Evolutionary conservation across 2,888 invertebrate genomes (phyloP).

Genomic region (Apantesis nais): DNA sequence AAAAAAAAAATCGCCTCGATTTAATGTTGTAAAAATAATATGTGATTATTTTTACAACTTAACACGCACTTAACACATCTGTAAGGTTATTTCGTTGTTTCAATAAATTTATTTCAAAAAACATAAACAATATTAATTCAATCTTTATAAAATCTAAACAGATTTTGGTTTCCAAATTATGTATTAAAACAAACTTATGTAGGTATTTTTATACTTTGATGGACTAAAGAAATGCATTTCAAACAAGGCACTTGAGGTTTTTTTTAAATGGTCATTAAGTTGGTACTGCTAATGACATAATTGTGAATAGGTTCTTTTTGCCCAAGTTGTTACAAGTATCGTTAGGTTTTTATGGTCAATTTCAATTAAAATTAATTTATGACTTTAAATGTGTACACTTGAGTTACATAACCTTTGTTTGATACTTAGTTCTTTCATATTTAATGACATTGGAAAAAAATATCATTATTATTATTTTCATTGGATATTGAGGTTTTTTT

Average conservation of each 20-base stretch:
- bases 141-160: neutral
- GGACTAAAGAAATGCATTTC: neutral
- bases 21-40: neutral
- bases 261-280: conserved; percentile 15
- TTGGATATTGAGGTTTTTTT: no score
- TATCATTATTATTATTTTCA: neutral
- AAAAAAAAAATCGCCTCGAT: neutral
- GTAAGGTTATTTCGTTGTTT: neutral
- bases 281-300: conserved; percentile 23
- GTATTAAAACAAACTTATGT: no score
- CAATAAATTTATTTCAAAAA: no score
- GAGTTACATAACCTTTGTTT: neutral
- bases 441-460: neutral
- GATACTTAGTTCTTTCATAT: neutral
- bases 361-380: neutral
- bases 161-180: neutral
- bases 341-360: conserved; percentile 1
- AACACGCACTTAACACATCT: neutral
- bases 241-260: neutral
- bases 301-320: conserved; percentile 24
- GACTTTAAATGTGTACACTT: neutral
- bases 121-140: neutral
- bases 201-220: neutral
- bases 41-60: no score
- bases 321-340: neutral